A percentile compares a stretch with the other conserved stretches of the same genome.
phyloP scores from a whole-genome alignment of 2,113 vertebrate genomes.

The Heterotis niloticus region DNA sequence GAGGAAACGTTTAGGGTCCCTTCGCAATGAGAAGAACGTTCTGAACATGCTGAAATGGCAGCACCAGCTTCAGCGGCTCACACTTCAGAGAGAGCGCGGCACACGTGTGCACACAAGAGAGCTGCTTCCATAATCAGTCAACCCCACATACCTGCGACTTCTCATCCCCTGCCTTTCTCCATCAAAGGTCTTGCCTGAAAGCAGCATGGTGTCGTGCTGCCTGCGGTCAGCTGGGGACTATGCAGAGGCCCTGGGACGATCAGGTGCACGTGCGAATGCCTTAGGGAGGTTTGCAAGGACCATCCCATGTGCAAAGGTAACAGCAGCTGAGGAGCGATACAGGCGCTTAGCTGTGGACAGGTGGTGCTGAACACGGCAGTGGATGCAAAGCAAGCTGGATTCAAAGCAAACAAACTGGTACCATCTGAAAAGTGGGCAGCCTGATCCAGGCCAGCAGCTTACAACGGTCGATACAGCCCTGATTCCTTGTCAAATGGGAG shows the following conservation, averaged over 20 bases:
- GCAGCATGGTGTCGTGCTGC: not conserved
- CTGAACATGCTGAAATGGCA: slow-evolving; percentile 46
- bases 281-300: not conserved
- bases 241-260: not conserved
- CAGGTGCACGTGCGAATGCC: not conserved
- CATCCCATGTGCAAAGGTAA: not conserved
- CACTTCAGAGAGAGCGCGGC: not conserved
- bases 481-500: not conserved
- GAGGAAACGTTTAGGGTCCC: slow-evolving; percentile 37
- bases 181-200: not conserved
- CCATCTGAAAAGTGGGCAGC: not conserved
- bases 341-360: not conserved
- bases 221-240: not conserved
- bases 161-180: not conserved
- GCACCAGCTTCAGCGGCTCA: slow-evolving; percentile 28
- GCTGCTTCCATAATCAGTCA: not conserved
- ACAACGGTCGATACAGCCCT: not conserved
- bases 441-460: not conserved
- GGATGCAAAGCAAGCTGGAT: not conserved
- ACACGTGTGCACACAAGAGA: not conserved
- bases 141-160: not conserved
- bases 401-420: not conserved
- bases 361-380: not conserved
- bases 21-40: slow-evolving; percentile 49
- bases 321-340: not conserved